Percentiles rank a stretch among this genome's conserved stretches.
phyloP scores from a whole-genome alignment of 2,888 invertebrate genomes.

The Mimumesa dahlbomi region DNA sequence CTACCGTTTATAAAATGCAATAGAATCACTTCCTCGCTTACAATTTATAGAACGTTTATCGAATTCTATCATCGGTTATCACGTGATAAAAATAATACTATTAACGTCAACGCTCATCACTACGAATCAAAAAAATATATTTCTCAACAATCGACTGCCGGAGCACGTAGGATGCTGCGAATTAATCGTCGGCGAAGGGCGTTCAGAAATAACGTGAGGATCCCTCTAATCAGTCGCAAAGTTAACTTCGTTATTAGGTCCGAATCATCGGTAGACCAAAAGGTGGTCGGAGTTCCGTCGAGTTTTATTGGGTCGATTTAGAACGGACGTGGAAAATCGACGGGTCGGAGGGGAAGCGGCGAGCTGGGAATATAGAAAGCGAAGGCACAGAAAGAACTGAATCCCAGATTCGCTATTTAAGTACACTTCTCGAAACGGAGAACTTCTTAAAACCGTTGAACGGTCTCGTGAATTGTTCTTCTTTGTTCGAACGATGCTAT shows the following conservation, averaged over 20 bases:
- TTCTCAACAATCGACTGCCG: no score
- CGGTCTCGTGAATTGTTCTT: constrained; percentile 65
- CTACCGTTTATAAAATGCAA: no score
- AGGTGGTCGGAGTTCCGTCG: constrained; percentile 39
- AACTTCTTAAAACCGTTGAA: constrained; percentile 68
- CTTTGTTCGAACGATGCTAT: constrained; percentile 62
- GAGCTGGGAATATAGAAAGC: constrained; percentile 7
- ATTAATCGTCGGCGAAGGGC: constrained; percentile 8
- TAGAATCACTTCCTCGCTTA: no score
- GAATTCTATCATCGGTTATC: no score
- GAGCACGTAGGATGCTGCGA: not conserved
- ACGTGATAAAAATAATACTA: no score
- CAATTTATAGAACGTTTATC: no score
- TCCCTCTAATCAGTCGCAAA: constrained; percentile 35
- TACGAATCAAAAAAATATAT: no score
- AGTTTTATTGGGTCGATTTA: constrained; percentile 49
- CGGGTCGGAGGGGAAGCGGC: constrained; percentile 13
- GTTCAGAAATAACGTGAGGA: constrained; percentile 12
- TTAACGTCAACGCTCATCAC: no score
- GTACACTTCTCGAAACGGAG: constrained; percentile 62
- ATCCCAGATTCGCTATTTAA: constrained; percentile 64
- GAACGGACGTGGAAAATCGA: constrained; percentile 40
- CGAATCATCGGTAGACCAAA: constrained; percentile 19
- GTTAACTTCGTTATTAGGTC: constrained; percentile 57
- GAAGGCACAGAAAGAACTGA: constrained; percentile 51